Conservation (phyloP, 1,140 invertebrate species). For the Dendroctonus valens region DNA sequence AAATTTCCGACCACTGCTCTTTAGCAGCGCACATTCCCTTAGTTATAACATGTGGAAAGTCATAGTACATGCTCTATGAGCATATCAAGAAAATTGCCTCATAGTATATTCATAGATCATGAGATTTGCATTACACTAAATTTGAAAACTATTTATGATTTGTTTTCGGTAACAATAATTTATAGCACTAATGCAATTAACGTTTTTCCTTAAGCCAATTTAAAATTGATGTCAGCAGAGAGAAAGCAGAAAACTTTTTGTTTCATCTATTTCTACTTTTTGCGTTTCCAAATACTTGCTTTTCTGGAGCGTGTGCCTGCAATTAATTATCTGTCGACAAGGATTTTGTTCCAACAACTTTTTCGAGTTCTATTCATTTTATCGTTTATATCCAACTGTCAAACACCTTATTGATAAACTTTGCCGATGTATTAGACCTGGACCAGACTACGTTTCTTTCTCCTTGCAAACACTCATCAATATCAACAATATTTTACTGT, state of each 20-base stretch:
- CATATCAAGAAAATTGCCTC: no score
- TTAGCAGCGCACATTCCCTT: conserved; percentile 3
- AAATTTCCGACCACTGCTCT: conserved; percentile 14
- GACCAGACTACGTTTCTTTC: conserved; percentile 2
- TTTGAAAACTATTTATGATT: no score
- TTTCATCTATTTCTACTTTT: conserved; percentile 38
- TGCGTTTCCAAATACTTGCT: conserved; percentile 33
- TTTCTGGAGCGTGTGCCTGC: conserved; percentile 35
- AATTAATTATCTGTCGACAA: conserved; percentile 41
- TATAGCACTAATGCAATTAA: conserved; percentile 9
- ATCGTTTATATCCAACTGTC: conserved; percentile 39
- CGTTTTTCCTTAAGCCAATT: conserved; percentile 34
- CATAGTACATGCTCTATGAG: no score
- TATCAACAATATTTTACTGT: no score
- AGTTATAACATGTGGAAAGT: background rate
- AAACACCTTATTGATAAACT: conserved; percentile 35
- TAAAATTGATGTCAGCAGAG: conserved; percentile 33
- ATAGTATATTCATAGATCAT: no score
- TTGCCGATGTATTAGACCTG: conserved; percentile 13
- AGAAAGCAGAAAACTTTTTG: conserved; percentile 38
- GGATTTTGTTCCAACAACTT: conserved; percentile 39
- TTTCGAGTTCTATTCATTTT: conserved; percentile 40
- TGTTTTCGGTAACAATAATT: background rate
- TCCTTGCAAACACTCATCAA: background rate
- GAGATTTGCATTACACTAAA: no score